These are phyloP conservation scores for Idaea aversata DNA, from an alignment of 2,888 invertebrate genomes.

Conservation along the genomic window DNA sequence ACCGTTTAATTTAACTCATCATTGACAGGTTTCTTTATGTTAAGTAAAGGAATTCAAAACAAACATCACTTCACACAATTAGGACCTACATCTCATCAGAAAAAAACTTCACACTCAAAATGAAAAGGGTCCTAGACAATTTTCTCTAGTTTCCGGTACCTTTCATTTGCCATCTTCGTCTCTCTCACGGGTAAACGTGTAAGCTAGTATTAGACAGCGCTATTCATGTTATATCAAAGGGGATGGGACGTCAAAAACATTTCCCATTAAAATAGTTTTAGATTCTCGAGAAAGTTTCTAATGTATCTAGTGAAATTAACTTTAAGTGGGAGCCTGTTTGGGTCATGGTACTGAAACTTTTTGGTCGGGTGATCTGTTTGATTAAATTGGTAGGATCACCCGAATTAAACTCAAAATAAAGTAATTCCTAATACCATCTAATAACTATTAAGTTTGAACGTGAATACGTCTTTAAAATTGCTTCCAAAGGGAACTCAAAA, in stretches of 20 bases:
- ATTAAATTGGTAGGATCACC: neutral
- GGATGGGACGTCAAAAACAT: slow-evolving; percentile 49
- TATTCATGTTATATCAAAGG: slow-evolving; percentile 26
- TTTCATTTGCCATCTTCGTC: slow-evolving; percentile 25
- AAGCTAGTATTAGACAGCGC: slow-evolving; percentile 26
- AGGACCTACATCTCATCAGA: slow-evolving; percentile 6
- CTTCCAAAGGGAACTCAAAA: too few relatives aligned
- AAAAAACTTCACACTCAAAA: slow-evolving; percentile 27
- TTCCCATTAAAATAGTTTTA: slow-evolving; percentile 53
- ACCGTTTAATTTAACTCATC: too few relatives aligned
- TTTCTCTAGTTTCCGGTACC: slow-evolving; percentile 50
- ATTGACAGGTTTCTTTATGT: too few relatives aligned
- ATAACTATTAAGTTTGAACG: neutral
- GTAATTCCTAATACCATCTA: neutral
- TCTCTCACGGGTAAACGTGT: slow-evolving; percentile 32
- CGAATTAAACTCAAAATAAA: neutral
- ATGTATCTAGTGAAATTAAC: slow-evolving; percentile 1
- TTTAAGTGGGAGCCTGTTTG: slow-evolving; percentile 20
- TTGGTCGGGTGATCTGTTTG: neutral
- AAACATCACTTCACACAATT: neutral
- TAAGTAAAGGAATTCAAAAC: neutral
- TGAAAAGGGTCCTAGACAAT: slow-evolving; percentile 50
- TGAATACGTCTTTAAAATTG: too few relatives aligned
- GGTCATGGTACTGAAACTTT: slow-evolving; percentile 16
- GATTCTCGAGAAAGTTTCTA: neutral